Base-by-base conservation (phyloP, 1,140 invertebrate species). In the Teleopsis dalmanni region DNA sequence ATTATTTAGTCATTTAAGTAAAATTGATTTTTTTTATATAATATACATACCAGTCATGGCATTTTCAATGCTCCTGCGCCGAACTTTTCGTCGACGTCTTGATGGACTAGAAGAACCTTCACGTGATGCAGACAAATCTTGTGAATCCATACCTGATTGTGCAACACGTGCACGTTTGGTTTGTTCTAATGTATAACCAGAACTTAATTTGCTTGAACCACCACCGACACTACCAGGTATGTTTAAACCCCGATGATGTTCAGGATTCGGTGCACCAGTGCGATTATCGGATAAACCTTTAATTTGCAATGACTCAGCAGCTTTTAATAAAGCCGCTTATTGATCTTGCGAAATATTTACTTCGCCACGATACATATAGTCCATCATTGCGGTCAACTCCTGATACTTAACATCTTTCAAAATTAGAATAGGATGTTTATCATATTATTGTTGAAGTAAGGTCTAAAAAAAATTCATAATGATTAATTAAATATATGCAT, bases 361-460 rank as follows among this genome's bases (percentile, higher is more conserved):
- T 78, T 94, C 90, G 41, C 91, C 91, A 59, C 87, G 80, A 74
- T 94, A 95, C 89, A 94, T 94, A 60, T 93, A 93, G 70, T 91
- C 87, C 80, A 93, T 86, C 82, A 94, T 89, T 48, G 88, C 88
- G 74, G 89, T 84, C 52, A 94, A 72, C 75, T 93, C 88, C 72
- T 86, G 83, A 74, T 88, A 92, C 72, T 88, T 90, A 8, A 94
- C 87, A 80, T 92, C 88, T 76, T 91, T 90, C 56, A 93, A 76
- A 72, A 92, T 90, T 56, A 94, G 84, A 63, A 93, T 90, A 41
- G 88, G 88, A 75, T 92, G 88, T 73, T 91, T 90, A 71, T 91
- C 87, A 73, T 86, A 87, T 72, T 89, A 86, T 72, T 87, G 83
- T 71, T 85, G 87, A 68, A 91, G 75, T 62, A 91, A 78, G 71